Evolutionary conservation across 2,113 vertebrate genomes (phyloP).

Genomic region (Gopherus flavomarginatus): DNA sequence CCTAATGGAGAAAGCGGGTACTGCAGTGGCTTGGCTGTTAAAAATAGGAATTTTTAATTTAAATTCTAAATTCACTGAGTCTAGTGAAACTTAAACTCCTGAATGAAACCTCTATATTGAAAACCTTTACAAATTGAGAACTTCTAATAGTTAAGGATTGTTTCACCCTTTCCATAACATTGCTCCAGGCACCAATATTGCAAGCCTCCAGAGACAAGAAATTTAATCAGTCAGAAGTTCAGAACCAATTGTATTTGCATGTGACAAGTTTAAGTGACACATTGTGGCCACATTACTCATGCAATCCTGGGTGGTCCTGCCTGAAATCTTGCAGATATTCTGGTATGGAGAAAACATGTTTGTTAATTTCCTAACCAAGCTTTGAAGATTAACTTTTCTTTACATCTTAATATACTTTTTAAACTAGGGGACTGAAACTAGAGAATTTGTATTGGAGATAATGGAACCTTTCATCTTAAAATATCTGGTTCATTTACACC

Average conservation of each 20-base stretch:
- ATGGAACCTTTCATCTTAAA: neutral
- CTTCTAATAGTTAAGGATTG: neutral
- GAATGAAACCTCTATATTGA: neutral
- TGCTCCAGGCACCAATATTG: neutral
- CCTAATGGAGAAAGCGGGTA: neutral
- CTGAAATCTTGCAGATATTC: neutral
- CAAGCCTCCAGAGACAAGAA: neutral
- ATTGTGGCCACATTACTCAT: neutral
- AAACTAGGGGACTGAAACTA: neutral
- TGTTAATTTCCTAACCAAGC: neutral
- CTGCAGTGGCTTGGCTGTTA: neutral
- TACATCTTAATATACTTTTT: neutral
- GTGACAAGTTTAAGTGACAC: neutral
- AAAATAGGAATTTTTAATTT: neutral
- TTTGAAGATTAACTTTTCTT: neutral
- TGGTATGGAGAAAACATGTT: neutral
- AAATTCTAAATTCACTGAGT: neutral
- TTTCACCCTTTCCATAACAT: neutral
- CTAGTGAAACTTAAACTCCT: neutral
- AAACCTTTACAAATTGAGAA: neutral
- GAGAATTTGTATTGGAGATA: neutral
- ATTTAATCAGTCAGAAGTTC: accelerated
- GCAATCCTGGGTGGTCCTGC: neutral
- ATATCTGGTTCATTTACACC: neutral
- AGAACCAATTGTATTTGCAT: neutral